Conservation (phyloP, 2,113 vertebrate species). For the Sapayoa aenigma region DNA sequence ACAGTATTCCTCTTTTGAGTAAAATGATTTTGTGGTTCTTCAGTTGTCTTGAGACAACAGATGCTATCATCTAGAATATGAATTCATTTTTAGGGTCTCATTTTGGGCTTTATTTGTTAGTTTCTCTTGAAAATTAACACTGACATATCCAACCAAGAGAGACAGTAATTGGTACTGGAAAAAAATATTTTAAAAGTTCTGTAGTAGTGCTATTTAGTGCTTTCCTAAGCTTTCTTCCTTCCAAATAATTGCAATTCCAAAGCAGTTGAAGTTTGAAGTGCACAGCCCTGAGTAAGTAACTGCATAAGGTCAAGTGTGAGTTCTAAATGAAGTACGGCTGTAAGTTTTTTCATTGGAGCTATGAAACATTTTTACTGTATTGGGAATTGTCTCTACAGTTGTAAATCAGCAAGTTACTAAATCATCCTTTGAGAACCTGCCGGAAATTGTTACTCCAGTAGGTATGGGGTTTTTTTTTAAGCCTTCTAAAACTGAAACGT, state of each 20-base stretch:
- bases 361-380: background rate
- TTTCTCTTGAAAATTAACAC: background rate
- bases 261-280: background rate
- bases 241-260: background rate
- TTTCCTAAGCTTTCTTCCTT: background rate
- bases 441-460: background rate
- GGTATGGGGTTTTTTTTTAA: background rate
- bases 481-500: background rate
- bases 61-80: background rate
- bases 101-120: background rate
- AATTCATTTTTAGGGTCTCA: background rate
- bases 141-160: background rate
- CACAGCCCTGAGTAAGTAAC: background rate
- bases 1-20: background rate
- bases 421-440: background rate
- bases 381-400: background rate
- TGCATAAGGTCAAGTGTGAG: background rate
- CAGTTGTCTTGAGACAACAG: background rate
- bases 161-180: background rate
- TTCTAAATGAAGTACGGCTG: background rate
- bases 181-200: background rate
- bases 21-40: background rate
- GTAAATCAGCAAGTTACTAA: slow-evolving; percentile 32
- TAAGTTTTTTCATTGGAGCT: background rate
- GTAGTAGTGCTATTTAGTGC: background rate